Conservation (phyloP, 1,140 invertebrate genomes). For the Neodiprion lecontei region DNA sequence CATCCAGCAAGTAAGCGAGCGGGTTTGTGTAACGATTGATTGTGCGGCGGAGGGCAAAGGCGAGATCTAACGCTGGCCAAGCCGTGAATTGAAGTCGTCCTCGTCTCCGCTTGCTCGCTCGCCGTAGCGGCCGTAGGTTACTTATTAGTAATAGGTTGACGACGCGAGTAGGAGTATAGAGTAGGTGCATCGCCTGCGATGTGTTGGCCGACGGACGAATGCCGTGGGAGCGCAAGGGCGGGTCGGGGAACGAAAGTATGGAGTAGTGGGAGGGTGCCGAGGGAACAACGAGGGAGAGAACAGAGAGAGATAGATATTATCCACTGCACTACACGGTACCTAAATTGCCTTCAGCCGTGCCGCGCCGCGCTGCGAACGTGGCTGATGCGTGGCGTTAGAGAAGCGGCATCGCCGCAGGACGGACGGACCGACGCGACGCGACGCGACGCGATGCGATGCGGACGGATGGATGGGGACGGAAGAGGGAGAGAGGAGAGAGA, state of each 20-base stretch:
- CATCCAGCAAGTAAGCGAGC: too few species aligned
- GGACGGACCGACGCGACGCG: slow-evolving; percentile 43
- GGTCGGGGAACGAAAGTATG: neutral
- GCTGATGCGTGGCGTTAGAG: slow-evolving; percentile 45
- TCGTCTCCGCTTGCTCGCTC: too few species aligned
- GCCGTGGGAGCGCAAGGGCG: slow-evolving; percentile 1
- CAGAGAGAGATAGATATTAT: too few species aligned
- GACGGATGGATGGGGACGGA: too few species aligned
- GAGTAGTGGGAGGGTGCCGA: neutral
- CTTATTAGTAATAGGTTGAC: too few species aligned
- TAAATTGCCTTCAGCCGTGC: neutral
- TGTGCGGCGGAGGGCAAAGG: too few species aligned
- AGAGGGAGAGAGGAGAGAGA: too few species aligned
- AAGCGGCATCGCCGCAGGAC: slow-evolving; percentile 65
- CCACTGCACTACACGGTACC: neutral
- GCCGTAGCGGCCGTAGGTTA: too few species aligned
- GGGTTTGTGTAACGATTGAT: too few species aligned
- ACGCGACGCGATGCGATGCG: too few species aligned
- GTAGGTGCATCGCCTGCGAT: neutral
- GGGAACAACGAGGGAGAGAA: neutral
- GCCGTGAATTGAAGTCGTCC: too few species aligned
- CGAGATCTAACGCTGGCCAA: too few species aligned
- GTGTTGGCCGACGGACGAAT: neutral
- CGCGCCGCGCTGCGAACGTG: neutral
- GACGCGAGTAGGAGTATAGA: neutral